phyloP scores from a whole-genome alignment of 2,113 vertebrate species.

The Rhinichthys klamathensis region DNA sequence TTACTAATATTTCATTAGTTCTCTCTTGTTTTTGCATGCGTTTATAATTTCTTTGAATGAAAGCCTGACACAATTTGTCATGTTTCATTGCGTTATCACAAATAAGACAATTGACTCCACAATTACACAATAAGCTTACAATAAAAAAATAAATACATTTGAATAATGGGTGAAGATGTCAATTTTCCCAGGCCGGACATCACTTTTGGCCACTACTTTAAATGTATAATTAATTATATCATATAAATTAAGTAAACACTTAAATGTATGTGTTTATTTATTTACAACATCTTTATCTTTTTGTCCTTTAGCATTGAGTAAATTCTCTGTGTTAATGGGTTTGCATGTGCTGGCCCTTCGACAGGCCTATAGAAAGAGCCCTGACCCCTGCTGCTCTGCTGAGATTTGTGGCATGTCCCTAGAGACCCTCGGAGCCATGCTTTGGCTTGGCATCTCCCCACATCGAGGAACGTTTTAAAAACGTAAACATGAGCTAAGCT shows the following conservation, averaged over 20 bases:
- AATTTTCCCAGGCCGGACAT: no score
- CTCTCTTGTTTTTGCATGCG: no score
- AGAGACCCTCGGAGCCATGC: conserved; percentile 66
- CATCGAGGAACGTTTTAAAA: conserved; percentile 20
- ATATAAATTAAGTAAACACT: background rate
- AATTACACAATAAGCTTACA: no score
- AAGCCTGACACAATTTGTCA: no score
- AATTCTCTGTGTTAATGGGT: conserved; percentile 71
- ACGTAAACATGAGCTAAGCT: conserved; percentile 58
- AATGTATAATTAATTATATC: background rate
- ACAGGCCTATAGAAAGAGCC: conserved; percentile 63
- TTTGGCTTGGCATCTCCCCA: conserved; percentile 66
- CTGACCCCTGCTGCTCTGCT: conserved; percentile 71
- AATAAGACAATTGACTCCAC: no score
- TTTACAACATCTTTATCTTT: conserved; percentile 53
- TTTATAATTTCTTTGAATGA: no score
- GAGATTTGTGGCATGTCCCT: conserved; percentile 65
- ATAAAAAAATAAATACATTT: no score
- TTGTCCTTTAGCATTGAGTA: conserved; percentile 68
- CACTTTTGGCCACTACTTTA: no score
- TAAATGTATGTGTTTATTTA: background rate
- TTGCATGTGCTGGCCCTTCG: conserved; percentile 68
- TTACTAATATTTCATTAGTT: no score
- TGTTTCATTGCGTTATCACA: no score
- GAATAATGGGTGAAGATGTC: no score